Conservation (phyloP, 2,113 vertebrate species). For the Sakesphorus luctuosus region DNA sequence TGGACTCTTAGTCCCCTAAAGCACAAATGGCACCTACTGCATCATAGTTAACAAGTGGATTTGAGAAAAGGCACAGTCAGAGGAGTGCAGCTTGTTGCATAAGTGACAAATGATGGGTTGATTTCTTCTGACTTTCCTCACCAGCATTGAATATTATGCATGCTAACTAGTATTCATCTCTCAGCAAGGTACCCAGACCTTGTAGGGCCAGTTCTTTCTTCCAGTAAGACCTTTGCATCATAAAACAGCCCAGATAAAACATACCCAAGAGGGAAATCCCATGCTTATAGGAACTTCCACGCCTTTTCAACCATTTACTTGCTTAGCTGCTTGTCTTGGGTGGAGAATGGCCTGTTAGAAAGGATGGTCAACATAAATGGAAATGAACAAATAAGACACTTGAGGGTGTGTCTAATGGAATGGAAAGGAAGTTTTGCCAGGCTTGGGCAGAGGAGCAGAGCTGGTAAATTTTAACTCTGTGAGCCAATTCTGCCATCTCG, state of each 20-base stretch:
- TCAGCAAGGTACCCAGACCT: background rate
- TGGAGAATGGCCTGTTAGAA: background rate
- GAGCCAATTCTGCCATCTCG: background rate
- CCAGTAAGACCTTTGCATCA: background rate
- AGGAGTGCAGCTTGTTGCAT: background rate
- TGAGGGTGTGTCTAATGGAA: background rate
- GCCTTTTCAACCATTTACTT: background rate
- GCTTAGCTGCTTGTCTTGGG: background rate
- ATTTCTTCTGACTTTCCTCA: background rate
- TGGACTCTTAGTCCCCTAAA: background rate
- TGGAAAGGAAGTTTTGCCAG: background rate
- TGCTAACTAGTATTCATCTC: background rate
- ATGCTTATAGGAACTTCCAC: background rate
- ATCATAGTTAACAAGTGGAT: background rate
- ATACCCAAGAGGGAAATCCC: background rate
- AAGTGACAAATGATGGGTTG: background rate
- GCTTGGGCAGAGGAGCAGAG: background rate
- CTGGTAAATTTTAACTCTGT: background rate
- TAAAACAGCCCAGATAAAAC: background rate
- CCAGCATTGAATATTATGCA: background rate
- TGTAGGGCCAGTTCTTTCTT: conserved; percentile 37
- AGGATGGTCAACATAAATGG: background rate
- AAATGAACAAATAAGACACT: background rate
- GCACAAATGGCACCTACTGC: background rate
- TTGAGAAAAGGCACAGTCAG: background rate